Base-by-base conservation (phyloP, 2,888 invertebrate species). In the Lamproptera curius region DNA sequence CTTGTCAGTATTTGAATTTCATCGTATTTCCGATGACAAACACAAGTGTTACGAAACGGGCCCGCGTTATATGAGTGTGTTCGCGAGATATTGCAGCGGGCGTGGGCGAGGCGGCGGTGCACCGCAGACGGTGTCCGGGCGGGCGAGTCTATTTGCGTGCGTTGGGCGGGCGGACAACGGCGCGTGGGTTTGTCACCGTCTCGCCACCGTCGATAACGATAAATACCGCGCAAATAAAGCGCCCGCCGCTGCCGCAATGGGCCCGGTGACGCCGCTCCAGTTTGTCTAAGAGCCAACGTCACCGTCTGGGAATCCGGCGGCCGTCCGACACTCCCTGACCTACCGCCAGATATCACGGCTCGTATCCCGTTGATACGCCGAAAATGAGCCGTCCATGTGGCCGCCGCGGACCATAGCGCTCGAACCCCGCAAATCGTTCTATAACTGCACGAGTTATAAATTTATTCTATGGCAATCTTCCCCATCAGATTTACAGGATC, bases 271-370 rank as follows among this genome's bases (percentile, higher is more conserved):
- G 74, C 70, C 71, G 84, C 73, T 81, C 82, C 83, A 82, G 84
- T 84, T 83, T 85, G 84, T 84, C 82, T 85, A 78, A 80, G 64
- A 65, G 62, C 64, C 78, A 76, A 82, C 86, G 86, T 85, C 85
- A 85, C 61, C 51, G 85, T 86, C 87, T 87, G 85, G 82, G 86
- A 85, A 86, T 86, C 80, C 74, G 78, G 71, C 69, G 70, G 70
- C 59, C 61, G 63, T 16, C 56, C 64, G 70, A 61, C 67, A 62
- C 75, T 78, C 78, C 83, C 84, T 83, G 86, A 84, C 84, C 86
- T 84, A 84, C 85, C 82, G 75, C 73, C 77, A 83, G 78, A 67
- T 62, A 57, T 62, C 58, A 63, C 66, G 61, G 52, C 55, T 20
- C 39, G 33, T 20, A 50, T 49, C 42, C 52, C 59, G 57, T 57